Evolutionary conservation across 2,113 vertebrate species (phyloP), one percentile per base, ranked within the genome.

Genomic region (Daphoenositta chrysoptera): DNA sequence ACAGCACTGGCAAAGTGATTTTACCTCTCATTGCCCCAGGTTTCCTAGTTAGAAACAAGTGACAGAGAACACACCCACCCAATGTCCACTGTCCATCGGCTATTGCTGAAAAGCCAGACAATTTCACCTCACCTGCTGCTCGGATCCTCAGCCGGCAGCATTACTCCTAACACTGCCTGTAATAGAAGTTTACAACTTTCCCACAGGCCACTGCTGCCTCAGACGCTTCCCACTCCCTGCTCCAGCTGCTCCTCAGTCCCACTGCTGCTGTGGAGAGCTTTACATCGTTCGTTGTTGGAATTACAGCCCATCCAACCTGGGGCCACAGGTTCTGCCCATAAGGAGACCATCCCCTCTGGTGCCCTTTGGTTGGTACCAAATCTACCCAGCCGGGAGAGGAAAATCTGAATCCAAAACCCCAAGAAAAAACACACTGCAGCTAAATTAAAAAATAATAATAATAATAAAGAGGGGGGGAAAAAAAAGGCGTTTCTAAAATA

Each of bases 31-130:
- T 27, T 39, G 22, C 68, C 35, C 35, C 21, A 9, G 11, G 12
- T 60, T 78, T 73, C 51, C 56, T 20, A 14, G 47, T 57, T n/a
- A 60, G 44, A 75, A 72, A 24, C 57, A 37, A n/a, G 17, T 17
- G 56, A 11, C 6, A 7, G 39, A 30, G 48, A 51, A 63, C 26
- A 18, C 1, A 0, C 3, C 2, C 71, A 16, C 66, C 19, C 4
- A 6, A 4, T 4, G 3, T 54, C 70, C 13, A 1, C 14, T 0
- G 0, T 14, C 3, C 53, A 11, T 61, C 75, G n/a, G 76, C 39
- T 53, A 1, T 5, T 4, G 10, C 50, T 11, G 0, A 53, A 44
- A 42, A 33, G 5, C 23, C 2, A 40, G 56, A 31, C 3, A 30
- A 26, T 9, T 4, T 3, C 63, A 10, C 31, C 54, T 66, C 70